Evolutionary conservation across 2,113 vertebrate genomes (phyloP).

Genomic region (Raphicerus campestris): DNA sequence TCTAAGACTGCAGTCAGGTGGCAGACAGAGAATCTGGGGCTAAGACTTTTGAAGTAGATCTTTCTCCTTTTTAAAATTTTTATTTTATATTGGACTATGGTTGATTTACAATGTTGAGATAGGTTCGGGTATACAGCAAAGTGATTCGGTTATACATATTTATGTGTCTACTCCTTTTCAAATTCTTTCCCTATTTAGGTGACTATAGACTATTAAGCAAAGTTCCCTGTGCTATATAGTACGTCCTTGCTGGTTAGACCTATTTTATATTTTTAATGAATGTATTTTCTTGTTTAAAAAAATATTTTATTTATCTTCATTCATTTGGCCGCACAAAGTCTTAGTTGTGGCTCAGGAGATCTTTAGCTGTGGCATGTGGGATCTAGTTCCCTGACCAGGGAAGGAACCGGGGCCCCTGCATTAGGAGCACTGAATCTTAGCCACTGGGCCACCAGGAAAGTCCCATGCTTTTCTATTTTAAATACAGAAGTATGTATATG

Average conservation of each 20-base stretch:
- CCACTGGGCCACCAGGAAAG: not conserved
- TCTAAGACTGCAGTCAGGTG: not conserved
- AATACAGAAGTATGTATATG: not conserved
- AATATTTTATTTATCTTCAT: not conserved
- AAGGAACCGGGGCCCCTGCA: not conserved
- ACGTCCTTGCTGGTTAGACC: not conserved
- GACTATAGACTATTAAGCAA: not conserved
- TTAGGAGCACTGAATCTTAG: not conserved
- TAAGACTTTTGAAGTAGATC: not conserved
- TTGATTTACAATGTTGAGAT: not conserved
- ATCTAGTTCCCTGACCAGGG: not conserved
- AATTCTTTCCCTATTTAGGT: not conserved
- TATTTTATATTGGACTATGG: not conserved
- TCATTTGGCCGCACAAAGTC: not conserved
- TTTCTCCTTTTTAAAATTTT: not conserved
- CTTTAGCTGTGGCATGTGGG: not conserved
- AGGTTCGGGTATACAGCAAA: not conserved
- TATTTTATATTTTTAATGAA: not conserved
- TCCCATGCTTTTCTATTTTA: not conserved
- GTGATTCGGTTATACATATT: not conserved
- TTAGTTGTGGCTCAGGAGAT: not conserved
- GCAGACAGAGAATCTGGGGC: not conserved
- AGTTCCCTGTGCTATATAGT: not conserved
- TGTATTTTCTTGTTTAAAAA: not conserved
- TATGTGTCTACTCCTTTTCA: not conserved